A percentile compares a stretch with the other conserved stretches of the same genome.
These are phyloP conservation scores for Episyrphus balteatus DNA, from an alignment of 1,140 invertebrate genomes.

Conservation along the genomic window DNA sequence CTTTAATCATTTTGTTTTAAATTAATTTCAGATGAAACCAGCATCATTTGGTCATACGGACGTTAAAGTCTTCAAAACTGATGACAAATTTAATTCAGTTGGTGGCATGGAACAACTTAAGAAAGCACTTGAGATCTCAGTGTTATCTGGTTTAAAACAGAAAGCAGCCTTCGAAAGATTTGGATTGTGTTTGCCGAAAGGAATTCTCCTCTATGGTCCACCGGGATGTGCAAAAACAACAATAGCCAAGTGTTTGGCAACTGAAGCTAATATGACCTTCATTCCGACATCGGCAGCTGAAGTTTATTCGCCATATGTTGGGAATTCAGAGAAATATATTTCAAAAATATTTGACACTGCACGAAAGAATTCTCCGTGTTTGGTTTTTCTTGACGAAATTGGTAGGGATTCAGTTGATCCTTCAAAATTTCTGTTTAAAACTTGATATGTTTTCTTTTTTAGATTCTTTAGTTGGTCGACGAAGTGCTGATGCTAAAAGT, in stretches of 20 bases:
- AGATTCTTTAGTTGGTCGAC: slow-evolving; percentile 50
- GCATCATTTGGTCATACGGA: slow-evolving; percentile 44
- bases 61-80: slow-evolving; percentile 38
- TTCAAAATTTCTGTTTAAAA: not conserved
- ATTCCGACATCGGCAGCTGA: slow-evolving; percentile 52
- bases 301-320: slow-evolving; percentile 55
- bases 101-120: slow-evolving; percentile 55
- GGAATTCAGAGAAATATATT: slow-evolving; percentile 51
- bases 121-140: slow-evolving; percentile 45
- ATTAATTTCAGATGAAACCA: slow-evolving; percentile 15
- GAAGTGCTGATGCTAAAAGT: slow-evolving; percentile 22
- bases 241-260: slow-evolving; percentile 53
- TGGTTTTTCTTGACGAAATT: slow-evolving; percentile 70
- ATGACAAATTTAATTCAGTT: slow-evolving; percentile 46
- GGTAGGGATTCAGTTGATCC: slow-evolving; percentile 24
- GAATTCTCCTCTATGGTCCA: slow-evolving; percentile 59
- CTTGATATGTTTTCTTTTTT: slow-evolving; percentile 7
- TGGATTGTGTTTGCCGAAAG: slow-evolving; percentile 44
- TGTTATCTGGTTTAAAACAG: slow-evolving; percentile 54
- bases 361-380: slow-evolving; percentile 50
- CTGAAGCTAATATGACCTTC: slow-evolving; percentile 48
- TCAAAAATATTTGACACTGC: slow-evolving; percentile 54
- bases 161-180: slow-evolving; percentile 47
- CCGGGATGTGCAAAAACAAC: slow-evolving; percentile 68
- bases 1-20: not conserved